Conservation (phyloP, 2,797 vertebrate species). For the Chelon labrosus region DNA sequence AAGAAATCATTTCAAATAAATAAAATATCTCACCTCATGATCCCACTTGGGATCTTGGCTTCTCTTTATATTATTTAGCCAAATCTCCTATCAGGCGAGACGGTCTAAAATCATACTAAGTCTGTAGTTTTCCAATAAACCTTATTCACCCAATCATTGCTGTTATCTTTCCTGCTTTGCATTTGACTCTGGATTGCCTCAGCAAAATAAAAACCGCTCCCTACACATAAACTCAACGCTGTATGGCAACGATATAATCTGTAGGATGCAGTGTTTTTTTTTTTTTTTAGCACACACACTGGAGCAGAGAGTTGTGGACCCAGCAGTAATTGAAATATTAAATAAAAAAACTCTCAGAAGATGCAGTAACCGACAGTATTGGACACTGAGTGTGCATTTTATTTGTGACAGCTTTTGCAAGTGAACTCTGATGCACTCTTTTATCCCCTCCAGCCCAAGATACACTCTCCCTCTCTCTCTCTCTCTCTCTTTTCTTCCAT, state of each 20-base stretch:
- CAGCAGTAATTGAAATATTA: slow-evolving; percentile 73
- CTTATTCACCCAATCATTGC: slow-evolving; percentile 23
- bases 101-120: background rate
- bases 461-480: background rate
- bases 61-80: background rate
- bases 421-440: slow-evolving; percentile 31
- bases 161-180: slow-evolving; percentile 9
- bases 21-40: no score
- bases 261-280: slow-evolving; percentile 44
- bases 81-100: background rate
- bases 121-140: slow-evolving; percentile 7
- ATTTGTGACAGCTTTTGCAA: slow-evolving; percentile 53
- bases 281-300: background rate
- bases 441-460: slow-evolving; percentile 17
- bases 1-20: no score
- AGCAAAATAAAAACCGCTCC: slow-evolving; percentile 36
- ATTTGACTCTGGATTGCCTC: slow-evolving; percentile 29
- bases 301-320: slow-evolving; percentile 33
- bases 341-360: slow-evolving; percentile 69
- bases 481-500: slow-evolving; percentile 3
- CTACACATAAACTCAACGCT: slow-evolving; percentile 35
- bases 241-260: slow-evolving; percentile 43
- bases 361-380: slow-evolving; percentile 59
- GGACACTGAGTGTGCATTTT: slow-evolving; percentile 52
- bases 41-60: no score